These are phyloP conservation scores for Troglohyphantes excavatus DNA, from an alignment of 2,888 invertebrate genomes.

Conservation along the genomic window DNA sequence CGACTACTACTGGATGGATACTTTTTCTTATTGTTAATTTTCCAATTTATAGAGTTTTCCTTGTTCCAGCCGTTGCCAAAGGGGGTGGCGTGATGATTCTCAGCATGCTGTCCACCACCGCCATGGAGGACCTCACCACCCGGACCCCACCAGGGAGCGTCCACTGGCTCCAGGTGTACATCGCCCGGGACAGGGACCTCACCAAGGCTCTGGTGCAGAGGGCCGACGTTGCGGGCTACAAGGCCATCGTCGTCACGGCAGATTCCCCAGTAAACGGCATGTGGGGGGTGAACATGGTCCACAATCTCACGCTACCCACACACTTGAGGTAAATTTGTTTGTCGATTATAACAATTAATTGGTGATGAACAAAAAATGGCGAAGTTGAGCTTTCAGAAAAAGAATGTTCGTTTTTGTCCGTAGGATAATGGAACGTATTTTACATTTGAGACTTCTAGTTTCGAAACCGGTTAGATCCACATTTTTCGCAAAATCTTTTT, in stretches of 20 bases:
- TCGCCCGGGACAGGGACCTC: constrained; percentile 90
- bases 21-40: no score
- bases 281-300: constrained; percentile 90
- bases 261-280: constrained; percentile 94
- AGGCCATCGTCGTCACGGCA: constrained; percentile 92
- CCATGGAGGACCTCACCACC: constrained; percentile 91
- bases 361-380: no score
- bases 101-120: constrained; percentile 92
- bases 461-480: no score
- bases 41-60: background rate
- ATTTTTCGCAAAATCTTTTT: no score
- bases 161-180: constrained; percentile 97
- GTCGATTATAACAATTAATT: no score
- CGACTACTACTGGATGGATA: no score
- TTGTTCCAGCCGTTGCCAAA: constrained; percentile 87
- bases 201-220: constrained; percentile 86
- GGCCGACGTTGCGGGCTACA: constrained; percentile 91
- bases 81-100: constrained; percentile 90
- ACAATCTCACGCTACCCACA: constrained; percentile 90
- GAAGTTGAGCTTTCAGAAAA: no score
- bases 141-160: constrained; percentile 88
- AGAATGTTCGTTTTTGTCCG: no score
- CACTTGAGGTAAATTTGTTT: constrained; percentile 87
- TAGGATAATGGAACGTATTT: no score
- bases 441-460: no score